Evolutionary conservation across 2,113 vertebrate genomes (phyloP).

Genomic region (Ailurus styani): DNA sequence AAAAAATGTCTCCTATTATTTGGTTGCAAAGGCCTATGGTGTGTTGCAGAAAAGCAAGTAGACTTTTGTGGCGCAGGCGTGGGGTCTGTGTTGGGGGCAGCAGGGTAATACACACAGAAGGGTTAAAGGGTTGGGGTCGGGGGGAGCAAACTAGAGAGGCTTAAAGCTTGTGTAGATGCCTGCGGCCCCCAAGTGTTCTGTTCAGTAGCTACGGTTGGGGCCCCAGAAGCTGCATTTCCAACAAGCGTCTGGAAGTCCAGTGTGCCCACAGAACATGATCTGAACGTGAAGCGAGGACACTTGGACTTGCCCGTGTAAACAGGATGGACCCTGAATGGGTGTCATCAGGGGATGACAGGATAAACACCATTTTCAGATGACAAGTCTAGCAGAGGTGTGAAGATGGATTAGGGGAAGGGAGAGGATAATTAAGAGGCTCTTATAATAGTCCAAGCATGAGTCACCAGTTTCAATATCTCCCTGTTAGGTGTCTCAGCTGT

Average conservation of each 20-base stretch:
- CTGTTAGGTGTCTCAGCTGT: neutral
- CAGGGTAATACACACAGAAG: neutral
- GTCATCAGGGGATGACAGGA: neutral
- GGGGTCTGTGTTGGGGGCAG: neutral
- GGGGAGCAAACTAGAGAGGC: too few species aligned
- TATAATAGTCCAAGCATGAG: neutral
- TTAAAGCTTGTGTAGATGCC: neutral
- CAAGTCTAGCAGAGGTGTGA: neutral
- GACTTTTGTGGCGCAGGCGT: neutral
- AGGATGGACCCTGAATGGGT: neutral
- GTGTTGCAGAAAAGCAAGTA: neutral
- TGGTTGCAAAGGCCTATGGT: neutral
- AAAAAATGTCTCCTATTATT: rapidly evolving
- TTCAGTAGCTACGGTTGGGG: neutral
- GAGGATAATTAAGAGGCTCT: neutral
- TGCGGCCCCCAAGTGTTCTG: neutral
- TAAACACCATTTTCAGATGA: neutral
- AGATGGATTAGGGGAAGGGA: neutral
- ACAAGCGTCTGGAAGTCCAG: neutral
- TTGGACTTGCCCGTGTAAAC: neutral
- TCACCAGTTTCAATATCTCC: neutral
- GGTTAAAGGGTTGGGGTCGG: neutral
- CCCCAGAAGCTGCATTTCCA: neutral
- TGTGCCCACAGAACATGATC: neutral
- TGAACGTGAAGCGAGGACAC: neutral